Base-by-base conservation (phyloP, 2,113 vertebrate genomes). In the Tringa solitaria region DNA sequence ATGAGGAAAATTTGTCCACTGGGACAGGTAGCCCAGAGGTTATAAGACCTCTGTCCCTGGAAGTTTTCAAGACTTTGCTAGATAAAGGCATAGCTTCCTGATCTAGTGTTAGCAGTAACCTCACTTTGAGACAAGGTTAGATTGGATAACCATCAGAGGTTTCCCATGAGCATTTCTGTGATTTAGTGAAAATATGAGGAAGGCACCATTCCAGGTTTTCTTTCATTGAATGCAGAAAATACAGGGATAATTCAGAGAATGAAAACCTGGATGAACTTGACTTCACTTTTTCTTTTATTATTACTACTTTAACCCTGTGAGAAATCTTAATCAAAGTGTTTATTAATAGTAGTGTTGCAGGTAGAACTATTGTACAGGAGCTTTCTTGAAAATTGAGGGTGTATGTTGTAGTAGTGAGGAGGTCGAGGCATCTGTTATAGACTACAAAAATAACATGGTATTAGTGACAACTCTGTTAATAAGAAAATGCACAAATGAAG, bases 121-220 rank as follows among this genome's bases (percentile, higher is more conserved):
- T 88, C 23, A 23, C 8, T 7, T 6, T 8, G 22, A 60, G 27
- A n/a, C 1, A 0, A 6, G 2, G 1, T 9, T 75, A 19, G 13
- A 54, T 45, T 2, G 4, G 8, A 1, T 50, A 64, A 45, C 48
- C n/a, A 8, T 77, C 43, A 73, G 35, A 76, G 24, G 21, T 57
- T 60, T 90, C 37, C 28, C 17, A 80, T 4, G n/a, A 48, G 9
- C 23, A 20, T 81, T 81, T 45, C 24, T 79, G 8, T 80, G 48
- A 30, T 76, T 16, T 54, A 8, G 18, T 39, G 48, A 67, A 75
- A 79, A 18, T 45, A 39, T 6, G 22, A 81, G 35, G 46, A 67
- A 67, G 35, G 6, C 10, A 35, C 10, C 18, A 4, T 56, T 56
- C 7, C 1, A 30, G 41, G 10, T 67, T 51, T 70, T 30, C 60